Percentiles rank a stretch among this genome's conserved stretches.
Conservation (phyloP, 2,113 vertebrate genomes). For the Heterotilapia buettikoferi region DNA sequence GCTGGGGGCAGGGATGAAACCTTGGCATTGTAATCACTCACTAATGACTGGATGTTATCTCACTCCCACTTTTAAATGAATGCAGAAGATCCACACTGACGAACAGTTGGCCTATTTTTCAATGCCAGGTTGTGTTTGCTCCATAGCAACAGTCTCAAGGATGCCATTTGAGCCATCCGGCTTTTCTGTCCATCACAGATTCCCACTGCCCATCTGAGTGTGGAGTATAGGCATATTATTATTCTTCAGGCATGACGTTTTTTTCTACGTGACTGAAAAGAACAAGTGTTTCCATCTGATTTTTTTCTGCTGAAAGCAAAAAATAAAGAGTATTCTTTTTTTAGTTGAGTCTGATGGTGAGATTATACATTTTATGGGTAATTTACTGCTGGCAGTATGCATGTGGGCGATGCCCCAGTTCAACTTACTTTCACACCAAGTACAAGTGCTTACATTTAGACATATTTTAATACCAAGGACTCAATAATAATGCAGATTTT, state of each 20-base stretch:
- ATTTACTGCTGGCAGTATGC: not conserved
- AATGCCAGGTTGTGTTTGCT: conserved; percentile 24
- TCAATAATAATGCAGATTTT: not conserved
- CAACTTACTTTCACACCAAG: not conserved
- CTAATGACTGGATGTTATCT: conserved; percentile 70
- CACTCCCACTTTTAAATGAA: conserved; percentile 61
- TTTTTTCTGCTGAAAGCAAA: not conserved
- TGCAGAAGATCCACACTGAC: conserved; percentile 41
- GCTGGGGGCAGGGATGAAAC: conserved; percentile 25
- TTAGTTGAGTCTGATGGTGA: not conserved
- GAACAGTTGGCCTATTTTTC: conserved; percentile 56
- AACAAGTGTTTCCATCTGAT: not conserved
- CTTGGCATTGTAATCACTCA: conserved; percentile 64
- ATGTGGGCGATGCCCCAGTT: not conserved
- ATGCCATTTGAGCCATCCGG: conserved; percentile 25
- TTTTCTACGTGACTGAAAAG: not conserved
- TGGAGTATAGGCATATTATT: not conserved
- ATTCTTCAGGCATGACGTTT: not conserved
- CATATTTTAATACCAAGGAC: not conserved
- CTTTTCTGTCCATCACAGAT: conserved; percentile 8
- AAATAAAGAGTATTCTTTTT: not conserved
- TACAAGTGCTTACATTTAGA: not conserved
- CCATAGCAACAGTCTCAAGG: conserved; percentile 47
- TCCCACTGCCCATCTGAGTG: not conserved
- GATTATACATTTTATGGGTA: not conserved